phyloP scores from a whole-genome alignment of 2,888 invertebrate genomes.

The Drosophila incognita region DNA sequence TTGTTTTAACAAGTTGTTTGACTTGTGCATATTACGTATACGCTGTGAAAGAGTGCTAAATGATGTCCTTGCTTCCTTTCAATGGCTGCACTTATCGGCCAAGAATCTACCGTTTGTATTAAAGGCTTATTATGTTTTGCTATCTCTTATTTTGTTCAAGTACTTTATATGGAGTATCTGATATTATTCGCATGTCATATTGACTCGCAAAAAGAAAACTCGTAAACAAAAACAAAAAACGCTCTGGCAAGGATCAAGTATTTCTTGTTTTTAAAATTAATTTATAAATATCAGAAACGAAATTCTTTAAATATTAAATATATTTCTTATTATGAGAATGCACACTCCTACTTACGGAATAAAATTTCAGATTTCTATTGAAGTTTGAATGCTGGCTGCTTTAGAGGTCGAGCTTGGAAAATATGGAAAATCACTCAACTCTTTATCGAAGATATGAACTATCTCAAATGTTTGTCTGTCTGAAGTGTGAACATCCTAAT shows the following conservation, averaged over 20 bases:
- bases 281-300: neutral
- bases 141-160: neutral
- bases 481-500: neutral
- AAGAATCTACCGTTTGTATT: neutral
- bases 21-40: slow-evolving; percentile 43
- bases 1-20: slow-evolving; percentile 51
- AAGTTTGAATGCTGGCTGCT: neutral
- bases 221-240: no score
- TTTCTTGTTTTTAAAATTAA: neutral
- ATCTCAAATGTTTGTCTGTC: neutral
- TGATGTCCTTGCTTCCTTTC: neutral
- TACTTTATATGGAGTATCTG: neutral
- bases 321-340: neutral
- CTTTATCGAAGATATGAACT: neutral
- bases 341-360: neutral
- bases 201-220: neutral
- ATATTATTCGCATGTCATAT: neutral
- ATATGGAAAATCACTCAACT: neutral
- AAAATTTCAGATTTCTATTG: neutral
- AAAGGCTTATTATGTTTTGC: neutral
- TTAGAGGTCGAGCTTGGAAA: neutral
- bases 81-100: slow-evolving; percentile 11
- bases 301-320: neutral
- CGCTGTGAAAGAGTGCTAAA: slow-evolving; percentile 11
- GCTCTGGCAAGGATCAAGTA: no score